A percentile compares a stretch with the other conserved stretches of the same genome.
These are phyloP conservation scores for Eupeodes luniger DNA, from an alignment of 2,888 invertebrate genomes.

Conservation along the genomic window DNA sequence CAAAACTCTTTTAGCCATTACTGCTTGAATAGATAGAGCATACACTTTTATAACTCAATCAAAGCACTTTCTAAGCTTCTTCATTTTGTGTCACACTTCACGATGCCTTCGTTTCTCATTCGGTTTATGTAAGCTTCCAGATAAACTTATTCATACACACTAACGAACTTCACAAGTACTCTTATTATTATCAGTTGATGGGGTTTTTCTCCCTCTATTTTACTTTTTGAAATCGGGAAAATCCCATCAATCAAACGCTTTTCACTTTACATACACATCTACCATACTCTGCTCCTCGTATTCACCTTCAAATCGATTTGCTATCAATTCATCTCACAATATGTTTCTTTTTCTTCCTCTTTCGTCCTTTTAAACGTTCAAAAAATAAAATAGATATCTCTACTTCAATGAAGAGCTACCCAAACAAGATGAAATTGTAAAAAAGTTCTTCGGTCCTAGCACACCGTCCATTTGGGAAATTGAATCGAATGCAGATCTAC, in stretches of 20 bases:
- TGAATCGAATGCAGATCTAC: slow-evolving; percentile 78
- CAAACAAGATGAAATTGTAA: slow-evolving; percentile 78
- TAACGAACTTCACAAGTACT: slow-evolving; percentile 21
- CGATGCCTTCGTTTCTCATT: background rate
- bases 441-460: slow-evolving; percentile 76
- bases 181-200: slow-evolving; percentile 1
- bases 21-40: no score
- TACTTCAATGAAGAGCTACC: slow-evolving; percentile 78
- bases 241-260: slow-evolving; percentile 36
- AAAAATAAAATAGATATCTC: slow-evolving; percentile 72
- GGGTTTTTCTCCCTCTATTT: background rate
- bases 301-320: slow-evolving; percentile 47
- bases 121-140: background rate
- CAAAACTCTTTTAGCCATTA: no score
- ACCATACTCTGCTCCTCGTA: background rate
- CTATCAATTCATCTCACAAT: slow-evolving; percentile 49
- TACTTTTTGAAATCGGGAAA: slow-evolving; percentile 10
- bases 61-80: background rate
- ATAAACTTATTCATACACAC: slow-evolving; percentile 20
- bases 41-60: background rate
- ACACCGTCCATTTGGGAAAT: slow-evolving; percentile 78
- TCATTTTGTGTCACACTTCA: background rate
- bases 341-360: slow-evolving; percentile 8
- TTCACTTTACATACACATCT: background rate
- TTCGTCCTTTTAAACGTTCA: slow-evolving; percentile 7